A percentile compares a stretch with the other conserved stretches of the same genome.
phyloP scores from a whole-genome alignment of 2,113 vertebrate species.

The Gobiocypris rarus region DNA sequence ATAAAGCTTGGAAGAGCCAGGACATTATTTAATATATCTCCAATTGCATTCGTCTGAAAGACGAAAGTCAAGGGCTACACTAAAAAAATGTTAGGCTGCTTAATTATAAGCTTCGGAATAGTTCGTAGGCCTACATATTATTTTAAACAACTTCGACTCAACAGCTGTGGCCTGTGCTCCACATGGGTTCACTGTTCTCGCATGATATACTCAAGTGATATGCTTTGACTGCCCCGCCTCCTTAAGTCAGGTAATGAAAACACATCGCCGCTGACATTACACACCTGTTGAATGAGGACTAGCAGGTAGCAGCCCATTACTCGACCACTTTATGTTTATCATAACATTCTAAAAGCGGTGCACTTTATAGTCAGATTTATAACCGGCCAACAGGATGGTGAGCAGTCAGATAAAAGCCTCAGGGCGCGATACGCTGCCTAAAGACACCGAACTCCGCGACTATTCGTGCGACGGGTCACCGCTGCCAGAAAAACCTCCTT shows the following conservation, averaged over 20 bases:
- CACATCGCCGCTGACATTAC: not conserved
- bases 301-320: not conserved
- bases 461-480: slow-evolving; percentile 60
- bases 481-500: slow-evolving; percentile 56
- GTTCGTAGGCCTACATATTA: too few species aligned
- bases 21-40: too few species aligned
- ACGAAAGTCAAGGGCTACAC: too few species aligned
- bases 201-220: not conserved
- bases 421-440: not conserved
- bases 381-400: slow-evolving; percentile 20
- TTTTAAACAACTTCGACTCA: too few species aligned
- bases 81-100: too few species aligned
- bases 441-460: not conserved
- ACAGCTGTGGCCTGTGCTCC: too few species aligned
- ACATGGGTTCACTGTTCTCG: slow-evolving; percentile 2
- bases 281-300: not conserved
- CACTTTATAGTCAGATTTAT: not conserved
- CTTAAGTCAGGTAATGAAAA: not conserved
- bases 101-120: too few species aligned
- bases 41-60: too few species aligned
- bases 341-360: not conserved
- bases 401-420: not conserved
- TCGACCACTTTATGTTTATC: not conserved
- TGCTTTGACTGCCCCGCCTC: not conserved
- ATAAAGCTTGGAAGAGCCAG: too few species aligned